Percentiles rank a stretch among this genome's conserved stretches.
These are phyloP conservation scores for Xylocampa areola DNA, from an alignment of 2,888 invertebrate species.

Conservation along the genomic window DNA sequence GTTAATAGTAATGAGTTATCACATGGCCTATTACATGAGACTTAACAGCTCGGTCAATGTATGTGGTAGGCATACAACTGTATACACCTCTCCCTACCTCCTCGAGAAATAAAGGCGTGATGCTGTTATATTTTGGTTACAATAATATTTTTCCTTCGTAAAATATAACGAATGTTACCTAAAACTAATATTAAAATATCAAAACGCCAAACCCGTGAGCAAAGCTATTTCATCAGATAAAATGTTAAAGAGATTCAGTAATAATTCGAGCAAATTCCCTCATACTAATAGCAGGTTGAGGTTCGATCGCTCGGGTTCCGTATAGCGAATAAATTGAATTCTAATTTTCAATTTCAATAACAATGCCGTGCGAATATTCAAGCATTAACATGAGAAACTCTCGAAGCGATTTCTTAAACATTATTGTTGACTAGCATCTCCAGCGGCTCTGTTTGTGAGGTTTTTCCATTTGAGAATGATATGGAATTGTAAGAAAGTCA, in stretches of 20 bases:
- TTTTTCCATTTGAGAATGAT: slow-evolving; percentile 20
- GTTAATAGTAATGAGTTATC: too few species aligned
- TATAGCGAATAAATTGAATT: slow-evolving; percentile 78
- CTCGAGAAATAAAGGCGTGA: too few species aligned
- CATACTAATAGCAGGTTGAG: slow-evolving; percentile 68
- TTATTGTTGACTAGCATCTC: slow-evolving; percentile 46
- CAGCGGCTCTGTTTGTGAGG: slow-evolving; percentile 18
- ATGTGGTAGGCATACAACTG: too few species aligned
- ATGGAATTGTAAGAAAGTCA: not conserved
- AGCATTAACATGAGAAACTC: slow-evolving; percentile 67
- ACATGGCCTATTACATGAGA: too few species aligned
- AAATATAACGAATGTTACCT: not conserved
- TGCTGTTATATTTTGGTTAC: too few species aligned
- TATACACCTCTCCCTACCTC: too few species aligned
- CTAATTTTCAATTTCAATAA: slow-evolving; percentile 83
- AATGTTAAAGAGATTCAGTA: slow-evolving; percentile 60
- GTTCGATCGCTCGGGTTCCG: slow-evolving; percentile 71
- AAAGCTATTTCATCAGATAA: slow-evolving; percentile 6
- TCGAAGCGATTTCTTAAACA: slow-evolving; percentile 62
- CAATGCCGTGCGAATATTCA: slow-evolving; percentile 72
- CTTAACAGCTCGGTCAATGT: too few species aligned
- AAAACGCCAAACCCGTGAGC: not conserved
- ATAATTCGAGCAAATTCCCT: slow-evolving; percentile 50
- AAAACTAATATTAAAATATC: not conserved
- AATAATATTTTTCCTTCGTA: not conserved